Evolutionary conservation across 2,888 invertebrate species (phyloP).

Genomic region (Tenthredo livida): DNA sequence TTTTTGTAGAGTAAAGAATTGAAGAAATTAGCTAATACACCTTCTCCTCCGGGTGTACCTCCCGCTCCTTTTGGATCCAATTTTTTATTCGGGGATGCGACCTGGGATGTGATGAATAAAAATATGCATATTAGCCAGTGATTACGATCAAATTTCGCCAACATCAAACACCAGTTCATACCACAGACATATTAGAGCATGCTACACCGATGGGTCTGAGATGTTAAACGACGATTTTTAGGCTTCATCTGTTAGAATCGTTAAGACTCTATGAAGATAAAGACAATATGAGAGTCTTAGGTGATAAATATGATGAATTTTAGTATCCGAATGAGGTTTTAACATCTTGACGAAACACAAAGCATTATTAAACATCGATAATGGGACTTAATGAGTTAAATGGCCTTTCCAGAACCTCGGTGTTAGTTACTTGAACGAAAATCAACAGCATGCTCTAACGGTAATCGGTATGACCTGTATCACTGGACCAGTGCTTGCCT

Average conservation of each 20-base stretch:
- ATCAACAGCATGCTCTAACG: constrained; percentile 71
- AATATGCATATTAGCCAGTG: constrained; percentile 52
- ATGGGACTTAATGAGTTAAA: neutral
- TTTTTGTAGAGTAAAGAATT: constrained; percentile 98
- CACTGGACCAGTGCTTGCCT: constrained; percentile 75
- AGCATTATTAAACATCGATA: neutral
- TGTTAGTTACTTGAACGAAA: constrained; percentile 40
- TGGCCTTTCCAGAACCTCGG: neutral
- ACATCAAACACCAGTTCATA: constrained; percentile 63
- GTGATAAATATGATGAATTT: neutral
- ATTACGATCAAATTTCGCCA: neutral
- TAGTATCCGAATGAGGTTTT: neutral
- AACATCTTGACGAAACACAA: neutral
- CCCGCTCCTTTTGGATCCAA: constrained; percentile 80
- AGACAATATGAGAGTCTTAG: neutral
- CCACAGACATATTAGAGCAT: constrained; percentile 74
- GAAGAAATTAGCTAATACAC: constrained; percentile 98
- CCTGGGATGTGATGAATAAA: constrained; percentile 64
- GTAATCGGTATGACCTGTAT: constrained; percentile 76
- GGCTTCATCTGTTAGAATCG: neutral
- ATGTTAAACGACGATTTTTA: neutral
- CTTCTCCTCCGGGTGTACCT: constrained; percentile 91
- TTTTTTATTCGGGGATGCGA: constrained; percentile 84
- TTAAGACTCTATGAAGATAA: neutral
- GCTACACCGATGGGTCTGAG: constrained; percentile 61